Evolutionary conservation across 2,888 invertebrate species (phyloP).

Genomic region (Galeopsomyia nigrocyanea): DNA sequence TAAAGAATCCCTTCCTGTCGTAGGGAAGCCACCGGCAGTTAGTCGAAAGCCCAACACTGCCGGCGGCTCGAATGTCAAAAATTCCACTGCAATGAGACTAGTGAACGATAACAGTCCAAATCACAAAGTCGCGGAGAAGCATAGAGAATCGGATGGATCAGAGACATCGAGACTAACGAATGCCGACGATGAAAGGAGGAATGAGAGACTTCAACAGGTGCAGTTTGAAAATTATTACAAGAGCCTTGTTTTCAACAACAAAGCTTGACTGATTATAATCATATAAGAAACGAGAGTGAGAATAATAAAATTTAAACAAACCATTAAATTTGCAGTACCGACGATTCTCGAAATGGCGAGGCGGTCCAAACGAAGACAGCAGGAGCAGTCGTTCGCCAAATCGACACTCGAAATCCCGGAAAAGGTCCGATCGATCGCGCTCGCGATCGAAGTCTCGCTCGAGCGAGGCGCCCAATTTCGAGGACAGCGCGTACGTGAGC

Average conservation of each 20-base stretch:
- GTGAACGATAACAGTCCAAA: background rate
- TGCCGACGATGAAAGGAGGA: conserved; percentile 16
- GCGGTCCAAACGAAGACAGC: background rate
- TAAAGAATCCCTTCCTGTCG: conserved; percentile 51
- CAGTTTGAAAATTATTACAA: background rate
- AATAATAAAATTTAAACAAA: background rate
- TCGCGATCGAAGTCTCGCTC: conserved; percentile 9
- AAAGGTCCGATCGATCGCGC: background rate
- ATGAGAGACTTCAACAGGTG: conserved; percentile 33
- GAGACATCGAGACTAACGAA: background rate
- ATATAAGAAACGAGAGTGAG: no score
- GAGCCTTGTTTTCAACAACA: background rate
- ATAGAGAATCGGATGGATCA: background rate
- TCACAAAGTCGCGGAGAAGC: background rate
- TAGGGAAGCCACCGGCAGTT: conserved; percentile 54
- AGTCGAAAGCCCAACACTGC: background rate
- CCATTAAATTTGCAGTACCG: conserved; percentile 16
- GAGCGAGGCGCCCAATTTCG: conserved; percentile 49
- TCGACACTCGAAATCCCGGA: conserved; percentile 16
- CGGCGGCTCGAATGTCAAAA: conserved; percentile 2
- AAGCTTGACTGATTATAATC: no score
- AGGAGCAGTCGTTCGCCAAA: background rate
- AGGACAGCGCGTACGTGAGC: conserved; percentile 83
- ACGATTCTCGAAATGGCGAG: conserved; percentile 36
- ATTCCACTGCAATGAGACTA: background rate